Percentiles rank a stretch among this genome's conserved stretches.
Conservation (phyloP, 2,113 vertebrate genomes). For the Nothocercus julius region DNA sequence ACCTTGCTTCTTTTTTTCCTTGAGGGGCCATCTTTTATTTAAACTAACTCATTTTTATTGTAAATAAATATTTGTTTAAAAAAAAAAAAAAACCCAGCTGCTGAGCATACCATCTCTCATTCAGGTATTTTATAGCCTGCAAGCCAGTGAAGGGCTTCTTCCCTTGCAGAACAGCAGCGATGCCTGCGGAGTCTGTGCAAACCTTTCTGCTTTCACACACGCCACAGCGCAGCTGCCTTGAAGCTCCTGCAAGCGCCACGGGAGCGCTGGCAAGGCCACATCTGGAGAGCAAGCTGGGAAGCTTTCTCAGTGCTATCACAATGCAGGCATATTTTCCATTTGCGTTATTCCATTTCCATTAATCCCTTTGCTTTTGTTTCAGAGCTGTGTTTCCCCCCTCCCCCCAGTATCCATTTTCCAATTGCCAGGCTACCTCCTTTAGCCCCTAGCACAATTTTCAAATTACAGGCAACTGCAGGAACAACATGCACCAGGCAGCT, state of each 20-base stretch:
- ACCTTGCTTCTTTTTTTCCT: neutral
- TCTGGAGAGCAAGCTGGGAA: neutral
- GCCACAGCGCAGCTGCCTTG: neutral
- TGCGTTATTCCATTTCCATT: neutral
- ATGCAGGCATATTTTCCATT: neutral
- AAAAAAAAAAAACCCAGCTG: neutral
- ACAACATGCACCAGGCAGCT: neutral
- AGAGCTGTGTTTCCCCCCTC: neutral
- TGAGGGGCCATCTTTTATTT: neutral
- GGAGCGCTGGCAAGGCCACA: neutral
- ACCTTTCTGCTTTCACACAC: accelerated
- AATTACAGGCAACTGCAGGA: conserved; percentile 34
- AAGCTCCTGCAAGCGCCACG: neutral
- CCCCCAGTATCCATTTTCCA: conserved; percentile 27
- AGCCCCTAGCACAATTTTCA: conserved; percentile 53
- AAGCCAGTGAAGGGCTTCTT: neutral
- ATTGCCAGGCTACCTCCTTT: conserved; percentile 48
- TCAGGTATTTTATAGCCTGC: neutral
- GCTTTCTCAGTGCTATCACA: neutral
- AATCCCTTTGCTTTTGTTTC: neutral
- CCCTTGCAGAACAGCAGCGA: neutral
- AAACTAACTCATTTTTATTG: neutral
- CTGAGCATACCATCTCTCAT: neutral
- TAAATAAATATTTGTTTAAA: neutral
- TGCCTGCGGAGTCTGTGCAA: neutral